These are phyloP conservation scores for Nomada flava DNA, from an alignment of 2,888 invertebrate genomes.

Conservation along the genomic window DNA sequence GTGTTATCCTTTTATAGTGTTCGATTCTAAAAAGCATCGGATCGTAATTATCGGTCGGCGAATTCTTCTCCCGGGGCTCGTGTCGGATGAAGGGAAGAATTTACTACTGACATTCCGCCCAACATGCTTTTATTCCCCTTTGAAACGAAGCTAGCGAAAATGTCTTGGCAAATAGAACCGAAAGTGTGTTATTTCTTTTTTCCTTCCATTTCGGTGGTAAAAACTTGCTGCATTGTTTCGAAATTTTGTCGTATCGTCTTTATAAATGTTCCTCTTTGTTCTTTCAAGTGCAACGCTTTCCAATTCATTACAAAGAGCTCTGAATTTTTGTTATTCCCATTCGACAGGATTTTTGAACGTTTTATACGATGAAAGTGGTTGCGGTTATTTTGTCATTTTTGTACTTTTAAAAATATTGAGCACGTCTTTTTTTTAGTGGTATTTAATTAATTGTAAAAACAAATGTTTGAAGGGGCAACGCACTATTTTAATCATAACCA, in stretches of 20 bases:
- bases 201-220: constrained; percentile 16
- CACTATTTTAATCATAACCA: background rate
- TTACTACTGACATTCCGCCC: constrained; percentile 32
- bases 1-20: background rate
- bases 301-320: constrained; percentile 8
- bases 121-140: constrained; percentile 50
- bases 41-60: constrained; percentile 39
- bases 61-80: constrained; percentile 27
- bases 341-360: background rate
- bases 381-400: background rate
- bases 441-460: background rate
- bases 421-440: background rate
- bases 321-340: background rate
- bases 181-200: constrained; percentile 16
- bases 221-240: constrained; percentile 55
- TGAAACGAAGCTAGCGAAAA: constrained; percentile 33
- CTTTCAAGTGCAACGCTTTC: constrained; percentile 29
- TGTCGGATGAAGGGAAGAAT: constrained; percentile 47
- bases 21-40: constrained; percentile 13
- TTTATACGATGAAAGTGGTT: background rate
- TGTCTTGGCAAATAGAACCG: constrained; percentile 36
- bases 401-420: background rate
- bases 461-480: background rate
- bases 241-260: constrained; percentile 5
- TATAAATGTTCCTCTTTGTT: constrained; percentile 33